These are phyloP conservation scores for Fukomys damarensis DNA, from an alignment of 2,113 vertebrate genomes.

Conservation along the genomic window DNA sequence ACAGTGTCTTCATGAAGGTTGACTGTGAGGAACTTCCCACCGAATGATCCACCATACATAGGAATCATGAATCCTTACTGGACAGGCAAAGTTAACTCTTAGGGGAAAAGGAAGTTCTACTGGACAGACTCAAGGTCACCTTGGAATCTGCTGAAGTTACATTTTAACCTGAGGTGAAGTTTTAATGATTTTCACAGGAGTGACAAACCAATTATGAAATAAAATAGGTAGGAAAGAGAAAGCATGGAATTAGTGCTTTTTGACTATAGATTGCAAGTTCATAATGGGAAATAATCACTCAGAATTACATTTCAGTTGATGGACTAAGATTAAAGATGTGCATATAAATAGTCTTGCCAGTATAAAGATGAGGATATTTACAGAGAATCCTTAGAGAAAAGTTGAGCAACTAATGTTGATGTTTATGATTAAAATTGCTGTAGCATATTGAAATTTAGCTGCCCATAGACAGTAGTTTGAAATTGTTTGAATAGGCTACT, in stretches of 20 bases:
- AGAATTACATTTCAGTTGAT: neutral
- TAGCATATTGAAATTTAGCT: neutral
- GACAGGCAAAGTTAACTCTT: neutral
- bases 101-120: neutral
- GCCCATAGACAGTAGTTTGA: neutral
- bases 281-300: neutral
- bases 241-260: neutral
- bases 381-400: neutral
- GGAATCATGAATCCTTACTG: too few relatives aligned
- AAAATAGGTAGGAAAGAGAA: neutral
- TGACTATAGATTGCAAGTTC: neutral
- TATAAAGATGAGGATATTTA: neutral
- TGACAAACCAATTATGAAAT: neutral
- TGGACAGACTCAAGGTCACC: neutral
- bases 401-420: neutral
- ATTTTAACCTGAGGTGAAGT: neutral
- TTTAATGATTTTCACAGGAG: neutral
- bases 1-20: neutral
- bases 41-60: neutral
- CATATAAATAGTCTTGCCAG: neutral
- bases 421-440: neutral
- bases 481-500: neutral
- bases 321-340: neutral
- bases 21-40: neutral
- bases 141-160: neutral